Percentiles rank a stretch among this genome's conserved stretches.
Evolutionary conservation across 2,888 invertebrate species (phyloP).

Genomic region (Ornithoptera priamus): DNA sequence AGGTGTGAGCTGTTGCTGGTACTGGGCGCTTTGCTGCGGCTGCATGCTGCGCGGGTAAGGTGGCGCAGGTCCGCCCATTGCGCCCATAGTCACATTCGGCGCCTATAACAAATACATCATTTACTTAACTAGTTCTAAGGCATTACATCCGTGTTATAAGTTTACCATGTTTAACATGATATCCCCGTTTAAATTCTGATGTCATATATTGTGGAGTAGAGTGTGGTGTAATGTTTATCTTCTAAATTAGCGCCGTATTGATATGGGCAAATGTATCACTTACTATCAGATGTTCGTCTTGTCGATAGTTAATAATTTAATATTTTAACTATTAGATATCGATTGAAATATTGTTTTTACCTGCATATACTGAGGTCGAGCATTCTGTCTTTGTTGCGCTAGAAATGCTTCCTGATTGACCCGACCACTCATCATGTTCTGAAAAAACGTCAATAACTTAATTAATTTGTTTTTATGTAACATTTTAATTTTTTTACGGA

Average conservation of each 20-base stretch:
- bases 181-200: too few species aligned
- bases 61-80: slow-evolving; percentile 88
- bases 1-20: slow-evolving; percentile 79
- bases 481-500: too few species aligned
- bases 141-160: too few species aligned
- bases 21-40: slow-evolving; percentile 81
- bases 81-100: slow-evolving; percentile 92
- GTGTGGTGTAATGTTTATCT: too few species aligned
- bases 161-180: too few species aligned
- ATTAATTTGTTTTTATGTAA: too few species aligned
- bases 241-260: too few species aligned
- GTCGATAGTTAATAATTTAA: too few species aligned
- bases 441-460: slow-evolving; percentile 41
- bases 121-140: not conserved
- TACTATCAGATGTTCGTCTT: too few species aligned
- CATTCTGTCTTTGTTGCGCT: slow-evolving; percentile 80
- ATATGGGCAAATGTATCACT: too few species aligned
- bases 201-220: too few species aligned
- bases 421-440: slow-evolving; percentile 82
- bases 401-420: slow-evolving; percentile 80
- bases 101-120: slow-evolving; percentile 70
- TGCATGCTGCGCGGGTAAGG: slow-evolving; percentile 85
- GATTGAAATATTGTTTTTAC: slow-evolving; percentile 45
- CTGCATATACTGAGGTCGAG: slow-evolving; percentile 85
- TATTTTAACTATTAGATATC: not conserved